Evolutionary conservation across 2,113 vertebrate species (phyloP).

Genomic region (Labrus mixtus): DNA sequence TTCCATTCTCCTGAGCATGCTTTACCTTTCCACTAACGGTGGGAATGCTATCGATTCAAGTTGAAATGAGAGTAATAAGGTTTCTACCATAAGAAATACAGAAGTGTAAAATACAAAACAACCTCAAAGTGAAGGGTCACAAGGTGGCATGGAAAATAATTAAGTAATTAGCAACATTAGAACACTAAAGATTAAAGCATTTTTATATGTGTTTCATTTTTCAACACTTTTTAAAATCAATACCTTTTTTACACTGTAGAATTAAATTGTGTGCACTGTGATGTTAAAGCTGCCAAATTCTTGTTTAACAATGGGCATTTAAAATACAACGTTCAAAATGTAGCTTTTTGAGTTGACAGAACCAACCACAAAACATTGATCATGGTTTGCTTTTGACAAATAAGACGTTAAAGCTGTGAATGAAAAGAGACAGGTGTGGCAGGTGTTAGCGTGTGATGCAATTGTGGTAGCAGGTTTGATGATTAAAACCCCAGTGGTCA

Average conservation of each 20-base stretch:
- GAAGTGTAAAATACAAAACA: slow-evolving; percentile 4
- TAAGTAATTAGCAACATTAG: no score
- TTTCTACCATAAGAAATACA: not conserved
- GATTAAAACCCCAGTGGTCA: not conserved
- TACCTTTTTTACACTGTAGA: not conserved
- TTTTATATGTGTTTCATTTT: not conserved
- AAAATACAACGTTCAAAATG: not conserved
- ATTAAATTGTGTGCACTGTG: no score
- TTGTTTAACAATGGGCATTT: not conserved
- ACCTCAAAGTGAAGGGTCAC: not conserved
- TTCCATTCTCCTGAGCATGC: slow-evolving; percentile 41
- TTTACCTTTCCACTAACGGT: slow-evolving; percentile 3
- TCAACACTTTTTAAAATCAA: not conserved
- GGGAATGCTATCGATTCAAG: slow-evolving; percentile 5
- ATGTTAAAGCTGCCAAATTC: not conserved
- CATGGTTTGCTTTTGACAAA: not conserved
- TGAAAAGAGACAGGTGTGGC: not conserved
- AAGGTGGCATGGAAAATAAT: no score
- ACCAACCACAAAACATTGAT: not conserved
- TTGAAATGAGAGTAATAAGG: slow-evolving; percentile 30
- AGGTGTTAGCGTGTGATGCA: not conserved
- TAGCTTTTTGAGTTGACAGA: not conserved
- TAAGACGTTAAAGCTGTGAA: not conserved
- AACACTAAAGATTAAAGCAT: no score
- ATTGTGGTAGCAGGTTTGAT: not conserved